Base-by-base conservation (phyloP, 1,140 invertebrate genomes). In the Luehdorfia chinensis region DNA sequence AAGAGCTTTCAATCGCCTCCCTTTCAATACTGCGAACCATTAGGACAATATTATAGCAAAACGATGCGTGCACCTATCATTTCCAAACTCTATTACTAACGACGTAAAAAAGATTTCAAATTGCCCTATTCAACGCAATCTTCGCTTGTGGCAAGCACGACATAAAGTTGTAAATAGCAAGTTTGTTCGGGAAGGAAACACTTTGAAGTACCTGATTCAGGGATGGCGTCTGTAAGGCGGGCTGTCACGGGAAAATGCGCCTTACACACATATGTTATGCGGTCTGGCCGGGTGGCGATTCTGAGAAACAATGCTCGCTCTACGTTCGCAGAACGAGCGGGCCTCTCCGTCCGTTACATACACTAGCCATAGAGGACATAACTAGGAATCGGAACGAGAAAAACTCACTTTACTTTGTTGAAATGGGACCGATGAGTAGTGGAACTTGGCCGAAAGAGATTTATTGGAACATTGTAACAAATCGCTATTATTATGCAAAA, bases 231-330 rank as follows among this genome's bases (percentile, higher is more conserved):
- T 66, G 34, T 37, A 30, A 50, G 74, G 51, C 63, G 61, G 46
- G 62, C 46, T 57, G 63, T 53, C 59, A 53, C 43, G 50, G 66
- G 49, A 75, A 67, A 68, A 63, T 79, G 63, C 36, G 50, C 71
- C 59, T 70, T 80, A 57, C 43, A 58, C 31, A 59, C 45, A 30
- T 16, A 43, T 52, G 78, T 59, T 74, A 80, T 79, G 79, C 63
- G 59, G 73, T 71, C 55, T 48, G 63, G 57, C 39, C 65, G 64
- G 62, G 69, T 70, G 64, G 55, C 51, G 64, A 57, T 80, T 84
- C 76, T 47, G n/a, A 84, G 79, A 84, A 80, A 79, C 75, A 84
- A 84, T 78, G 71, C 61, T 63, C 46, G 66, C 51, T 49, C 59
- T 57, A 59, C 58, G 53, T 79, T 83, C 78, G 69, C 63, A 61